phyloP scores from a whole-genome alignment of 2,113 vertebrate species.

The Gymnobelideus leadbeateri region DNA sequence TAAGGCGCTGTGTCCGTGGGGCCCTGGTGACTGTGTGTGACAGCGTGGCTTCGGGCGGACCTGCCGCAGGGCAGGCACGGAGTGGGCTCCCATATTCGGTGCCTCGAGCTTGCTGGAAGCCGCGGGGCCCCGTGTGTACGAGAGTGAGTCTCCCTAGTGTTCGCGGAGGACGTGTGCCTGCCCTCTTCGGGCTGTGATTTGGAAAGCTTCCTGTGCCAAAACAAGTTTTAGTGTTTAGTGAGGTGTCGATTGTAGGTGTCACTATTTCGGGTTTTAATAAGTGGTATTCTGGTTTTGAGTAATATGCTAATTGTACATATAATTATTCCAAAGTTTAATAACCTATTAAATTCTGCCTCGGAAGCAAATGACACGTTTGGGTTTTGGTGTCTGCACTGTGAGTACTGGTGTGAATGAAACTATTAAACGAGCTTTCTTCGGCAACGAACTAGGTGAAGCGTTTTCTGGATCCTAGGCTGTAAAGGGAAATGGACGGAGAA shows the following conservation, averaged over 20 bases:
- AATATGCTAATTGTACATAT: conserved; percentile 60
- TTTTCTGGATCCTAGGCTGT: neutral
- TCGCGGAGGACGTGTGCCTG: conserved; percentile 4
- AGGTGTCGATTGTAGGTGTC: conserved; percentile 34
- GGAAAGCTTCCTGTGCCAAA: conserved; percentile 19
- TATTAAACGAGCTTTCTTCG: conserved; percentile 59
- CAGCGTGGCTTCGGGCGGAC: no score
- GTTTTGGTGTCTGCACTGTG: conserved; percentile 64
- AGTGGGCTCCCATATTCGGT: no score
- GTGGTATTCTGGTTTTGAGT: conserved; percentile 26
- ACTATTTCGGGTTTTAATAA: conserved; percentile 41
- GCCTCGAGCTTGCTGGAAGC: no score
- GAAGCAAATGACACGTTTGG: conserved; percentile 52
- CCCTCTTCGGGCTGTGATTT: conserved; percentile 27
- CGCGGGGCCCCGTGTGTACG: neutral
- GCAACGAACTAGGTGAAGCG: conserved; percentile 21
- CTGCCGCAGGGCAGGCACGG: no score
- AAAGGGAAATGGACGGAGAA: neutral
- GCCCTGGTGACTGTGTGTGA: no score
- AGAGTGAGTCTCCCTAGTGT: neutral
- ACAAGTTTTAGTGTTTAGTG: conserved; percentile 50
- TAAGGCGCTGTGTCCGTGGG: no score
- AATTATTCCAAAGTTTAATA: conserved; percentile 67
- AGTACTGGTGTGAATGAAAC: conserved; percentile 65
- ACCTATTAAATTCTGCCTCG: conserved; percentile 62